Percentiles rank a stretch among this genome's conserved stretches.
These are phyloP conservation scores for Apodemia duryi DNA, from an alignment of 2,888 invertebrate genomes.

Conservation along the genomic window DNA sequence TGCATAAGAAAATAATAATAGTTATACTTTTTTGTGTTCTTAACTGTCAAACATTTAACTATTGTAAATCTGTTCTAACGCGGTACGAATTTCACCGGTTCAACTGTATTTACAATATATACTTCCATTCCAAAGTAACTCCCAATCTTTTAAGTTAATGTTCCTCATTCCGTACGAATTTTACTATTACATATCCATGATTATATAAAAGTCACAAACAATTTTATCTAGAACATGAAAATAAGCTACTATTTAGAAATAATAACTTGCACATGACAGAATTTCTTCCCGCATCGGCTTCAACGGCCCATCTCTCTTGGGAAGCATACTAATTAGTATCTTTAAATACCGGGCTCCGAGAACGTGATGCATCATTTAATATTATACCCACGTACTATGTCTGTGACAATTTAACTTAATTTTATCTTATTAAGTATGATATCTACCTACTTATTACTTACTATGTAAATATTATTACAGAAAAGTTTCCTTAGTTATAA, in stretches of 20 bases:
- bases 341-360: background rate
- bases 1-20: no score
- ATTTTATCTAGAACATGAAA: background rate
- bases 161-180: no score
- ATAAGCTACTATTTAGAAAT: background rate
- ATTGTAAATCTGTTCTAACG: no score
- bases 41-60: no score
- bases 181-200: background rate
- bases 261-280: background rate
- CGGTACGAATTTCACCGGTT: no score
- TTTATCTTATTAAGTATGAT: background rate
- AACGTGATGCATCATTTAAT: background rate
- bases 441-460: no score
- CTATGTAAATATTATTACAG: no score
- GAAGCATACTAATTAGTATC: constrained; percentile 1
- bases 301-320: background rate
- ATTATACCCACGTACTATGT: background rate
- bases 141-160: no score
- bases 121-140: no score
- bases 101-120: no score
- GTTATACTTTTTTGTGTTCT: no score
- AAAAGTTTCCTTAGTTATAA: background rate
- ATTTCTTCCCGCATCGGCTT: background rate
- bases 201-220: background rate
- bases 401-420: background rate